A percentile compares a stretch with the other conserved stretches of the same genome.
Evolutionary conservation across 2,113 vertebrate genomes (phyloP).

Genomic region (Amazona guildingii): DNA sequence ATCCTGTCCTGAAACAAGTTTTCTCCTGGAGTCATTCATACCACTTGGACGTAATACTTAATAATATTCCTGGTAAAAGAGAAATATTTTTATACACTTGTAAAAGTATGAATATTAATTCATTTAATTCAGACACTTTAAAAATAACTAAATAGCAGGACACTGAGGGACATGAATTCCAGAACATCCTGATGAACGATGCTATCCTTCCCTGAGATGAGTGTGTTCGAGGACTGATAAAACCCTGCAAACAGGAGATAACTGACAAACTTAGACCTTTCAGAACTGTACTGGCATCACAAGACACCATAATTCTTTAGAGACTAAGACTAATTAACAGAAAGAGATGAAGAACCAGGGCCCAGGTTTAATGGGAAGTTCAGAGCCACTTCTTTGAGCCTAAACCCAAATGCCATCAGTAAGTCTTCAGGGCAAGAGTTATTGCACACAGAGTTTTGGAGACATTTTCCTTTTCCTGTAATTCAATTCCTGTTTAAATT

Average conservation of each 20-base stretch:
- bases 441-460: not conserved
- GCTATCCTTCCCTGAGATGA: slow-evolving; percentile 39
- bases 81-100: not conserved
- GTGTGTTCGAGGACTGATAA: slow-evolving; percentile 53
- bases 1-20: not conserved
- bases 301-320: slow-evolving; percentile 54
- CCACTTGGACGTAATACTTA: not conserved
- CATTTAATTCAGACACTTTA: slow-evolving; percentile 11
- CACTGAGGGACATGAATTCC: slow-evolving; percentile 23
- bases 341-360: slow-evolving; percentile 54
- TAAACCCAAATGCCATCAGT: slow-evolving; percentile 29
- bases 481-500: not conserved
- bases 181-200: slow-evolving; percentile 51
- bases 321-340: slow-evolving; percentile 60
- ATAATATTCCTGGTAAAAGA: slow-evolving; percentile 3
- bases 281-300: slow-evolving; percentile 47
- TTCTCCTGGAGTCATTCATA: not conserved
- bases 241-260: slow-evolving; percentile 62
- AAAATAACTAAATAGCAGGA: slow-evolving; percentile 39
- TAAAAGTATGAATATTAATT: slow-evolving; percentile 29
- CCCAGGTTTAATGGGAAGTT: slow-evolving; percentile 50
- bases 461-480: not conserved
- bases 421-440: slow-evolving; percentile 24
- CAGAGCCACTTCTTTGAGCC: not conserved
- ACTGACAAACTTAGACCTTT: slow-evolving; percentile 65